A percentile compares a stretch with the other conserved stretches of the same genome.
Conservation (phyloP, 2,888 invertebrate genomes). For the Eristalis pertinax region DNA sequence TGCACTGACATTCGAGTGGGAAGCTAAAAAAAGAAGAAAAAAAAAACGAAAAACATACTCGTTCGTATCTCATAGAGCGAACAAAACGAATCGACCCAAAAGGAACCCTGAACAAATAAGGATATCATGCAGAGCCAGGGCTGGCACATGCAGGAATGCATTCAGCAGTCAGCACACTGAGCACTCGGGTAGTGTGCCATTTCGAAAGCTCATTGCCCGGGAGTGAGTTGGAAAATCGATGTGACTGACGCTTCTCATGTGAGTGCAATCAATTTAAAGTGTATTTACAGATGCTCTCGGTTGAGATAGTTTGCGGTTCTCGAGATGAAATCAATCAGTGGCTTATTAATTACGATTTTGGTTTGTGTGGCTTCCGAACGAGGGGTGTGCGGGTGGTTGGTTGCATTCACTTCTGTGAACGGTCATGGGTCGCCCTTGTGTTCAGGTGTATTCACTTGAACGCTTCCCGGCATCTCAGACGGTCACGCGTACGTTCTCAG, state of each 20-base stretch:
- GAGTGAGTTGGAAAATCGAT: slow-evolving; percentile 69
- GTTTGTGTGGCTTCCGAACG: background rate
- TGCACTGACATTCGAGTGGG: slow-evolving; percentile 16
- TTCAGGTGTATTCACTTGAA: background rate
- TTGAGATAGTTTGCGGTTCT: slow-evolving; percentile 51
- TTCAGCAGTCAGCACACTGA: slow-evolving; percentile 19
- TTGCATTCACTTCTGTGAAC: background rate
- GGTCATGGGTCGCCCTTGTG: background rate
- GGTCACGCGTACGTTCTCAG: no score
- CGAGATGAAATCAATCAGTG: slow-evolving; percentile 30
- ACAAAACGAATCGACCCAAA: slow-evolving; percentile 7
- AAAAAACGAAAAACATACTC: background rate
- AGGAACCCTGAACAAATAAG: slow-evolving; percentile 45
- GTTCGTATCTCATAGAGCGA: slow-evolving; percentile 25
- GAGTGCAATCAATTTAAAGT: slow-evolving; percentile 70
- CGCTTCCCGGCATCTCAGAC: background rate
- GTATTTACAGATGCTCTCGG: slow-evolving; percentile 60
- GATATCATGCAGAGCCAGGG: slow-evolving; percentile 58
- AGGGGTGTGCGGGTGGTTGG: background rate
- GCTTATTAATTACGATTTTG: slow-evolving; percentile 31
- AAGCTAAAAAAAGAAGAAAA: no score
- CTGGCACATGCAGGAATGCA: slow-evolving; percentile 48
- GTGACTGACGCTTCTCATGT: slow-evolving; percentile 63
- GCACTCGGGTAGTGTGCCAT: slow-evolving; percentile 51
- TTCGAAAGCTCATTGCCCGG: slow-evolving; percentile 44